These are phyloP conservation scores for Atethmia centrago DNA, from an alignment of 2,888 invertebrate genomes.

Conservation along the genomic window DNA sequence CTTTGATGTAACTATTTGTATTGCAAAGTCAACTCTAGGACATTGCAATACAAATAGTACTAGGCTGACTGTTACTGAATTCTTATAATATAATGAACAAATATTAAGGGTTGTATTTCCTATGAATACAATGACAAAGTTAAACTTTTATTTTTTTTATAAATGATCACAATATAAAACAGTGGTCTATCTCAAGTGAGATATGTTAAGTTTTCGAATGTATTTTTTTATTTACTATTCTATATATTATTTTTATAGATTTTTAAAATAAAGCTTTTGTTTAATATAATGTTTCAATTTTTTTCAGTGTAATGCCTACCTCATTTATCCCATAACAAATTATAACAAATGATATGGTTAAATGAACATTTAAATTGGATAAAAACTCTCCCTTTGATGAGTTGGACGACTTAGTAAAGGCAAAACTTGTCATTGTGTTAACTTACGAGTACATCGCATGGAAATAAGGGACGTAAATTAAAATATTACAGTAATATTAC, in stretches of 20 bases:
- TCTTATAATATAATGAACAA: not conserved
- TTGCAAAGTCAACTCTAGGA: not conserved
- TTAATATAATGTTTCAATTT: not conserved
- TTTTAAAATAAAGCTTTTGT: slow-evolving; percentile 6
- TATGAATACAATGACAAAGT: not conserved
- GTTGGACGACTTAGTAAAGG: not conserved
- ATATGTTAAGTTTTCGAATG: slow-evolving; percentile 28
- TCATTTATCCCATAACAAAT: not conserved
- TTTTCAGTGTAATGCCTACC: not conserved
- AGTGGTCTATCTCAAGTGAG: not conserved
- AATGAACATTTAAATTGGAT: not conserved
- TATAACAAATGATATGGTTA: no score
- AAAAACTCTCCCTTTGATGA: not conserved
- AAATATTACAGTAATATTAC: slow-evolving; percentile 62
- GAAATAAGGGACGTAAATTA: slow-evolving; percentile 21
- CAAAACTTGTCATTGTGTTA: not conserved
- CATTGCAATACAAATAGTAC: no score
- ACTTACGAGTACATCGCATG: not conserved
- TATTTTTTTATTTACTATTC: slow-evolving; percentile 1
- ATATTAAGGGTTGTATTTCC: not conserved
- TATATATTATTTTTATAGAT: not conserved
- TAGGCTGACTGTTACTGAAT: not conserved
- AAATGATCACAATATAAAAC: not conserved
- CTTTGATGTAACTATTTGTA: not conserved
- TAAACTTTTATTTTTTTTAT: not conserved